Evolutionary conservation across 2,797 vertebrate genomes (phyloP), one percentile per base, ranked within the genome.

Genomic region (Lacerta bilineata): DNA sequence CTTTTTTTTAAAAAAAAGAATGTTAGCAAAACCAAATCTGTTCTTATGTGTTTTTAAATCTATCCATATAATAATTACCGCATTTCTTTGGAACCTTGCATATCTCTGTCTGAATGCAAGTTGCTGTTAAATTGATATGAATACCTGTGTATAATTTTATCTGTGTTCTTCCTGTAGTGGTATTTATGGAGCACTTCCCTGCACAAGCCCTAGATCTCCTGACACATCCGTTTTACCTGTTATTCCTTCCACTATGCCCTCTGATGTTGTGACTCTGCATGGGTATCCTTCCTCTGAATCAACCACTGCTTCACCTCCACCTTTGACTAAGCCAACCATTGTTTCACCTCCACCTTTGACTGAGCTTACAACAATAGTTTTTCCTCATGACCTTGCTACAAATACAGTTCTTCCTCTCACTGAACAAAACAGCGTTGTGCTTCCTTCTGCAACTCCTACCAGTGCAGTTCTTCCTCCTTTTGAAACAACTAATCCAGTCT

Each of bases 161-260:
- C 88, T 90, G 66, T 76, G 89, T 93, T 93, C 91, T 85, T 93
- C 91, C 91, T 94, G 81, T 90, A 97, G 97, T 91, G 94, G 93
- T 84, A 91, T 95, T 72, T 90, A 97, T 91, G 87, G 94, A 80
- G 93, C 95, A 17, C 36, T 96, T 91, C 78, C 85, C 87, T 95
- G 95, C 69, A 55, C 86, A 92, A 85, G 66, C n/a, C 1, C 36
- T 41, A 39, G 68, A 74, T 71, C 84, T 83, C 43, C 75, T 85
- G 89, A 77, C 79, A 41, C 86, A 89, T 90, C 94, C 59, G 81
- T 83, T 15, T 36, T 71, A 90, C 90, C 17, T 88, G 85, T 68
- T 85, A 27, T 15, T 89, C 75, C 93, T 90, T 80, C 90, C 13
- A 29, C 61, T 78, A 93, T 89, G 80, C 88, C 55, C 74, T 41